These are phyloP conservation scores for Zonitis immaculata DNA, from an alignment of 2,888 invertebrate species.

Conservation along the genomic window DNA sequence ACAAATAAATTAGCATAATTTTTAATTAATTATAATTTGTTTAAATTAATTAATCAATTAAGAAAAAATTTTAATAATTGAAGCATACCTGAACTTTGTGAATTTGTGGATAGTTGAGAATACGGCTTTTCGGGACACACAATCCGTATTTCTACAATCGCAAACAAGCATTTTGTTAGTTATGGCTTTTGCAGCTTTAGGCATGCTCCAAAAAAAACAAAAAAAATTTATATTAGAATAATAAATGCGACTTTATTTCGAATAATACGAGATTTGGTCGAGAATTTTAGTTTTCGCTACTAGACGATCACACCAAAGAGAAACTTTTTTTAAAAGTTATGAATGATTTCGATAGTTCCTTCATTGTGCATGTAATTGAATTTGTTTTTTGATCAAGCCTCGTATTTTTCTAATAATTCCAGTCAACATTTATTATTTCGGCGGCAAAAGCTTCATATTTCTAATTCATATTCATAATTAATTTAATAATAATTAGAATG, in stretches of 20 bases:
- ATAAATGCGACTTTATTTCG: constrained; percentile 11
- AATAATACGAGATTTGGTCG: too few species aligned
- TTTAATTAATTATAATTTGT: neutral
- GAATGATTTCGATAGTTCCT: too few species aligned
- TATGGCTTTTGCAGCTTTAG: constrained; percentile 32
- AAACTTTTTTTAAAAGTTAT: too few species aligned
- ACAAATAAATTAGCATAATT: neutral
- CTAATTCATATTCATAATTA: neutral
- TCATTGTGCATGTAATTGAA: too few species aligned
- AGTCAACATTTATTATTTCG: constrained; percentile 14
- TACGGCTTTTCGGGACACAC: constrained; percentile 72
- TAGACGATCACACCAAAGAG: too few species aligned
- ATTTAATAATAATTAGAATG: constrained; percentile 1
- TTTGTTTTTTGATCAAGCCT: too few species aligned
- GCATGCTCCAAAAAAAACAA: constrained; percentile 32
- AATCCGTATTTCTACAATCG: constrained; percentile 68
- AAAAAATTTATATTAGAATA: too few species aligned
- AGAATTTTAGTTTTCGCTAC: too few species aligned
- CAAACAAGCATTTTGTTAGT: constrained; percentile 48
- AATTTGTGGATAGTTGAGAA: constrained; percentile 69
- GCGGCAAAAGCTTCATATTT: constrained; percentile 16
- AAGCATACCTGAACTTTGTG: constrained; percentile 65
- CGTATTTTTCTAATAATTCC: neutral
- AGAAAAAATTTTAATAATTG: constrained; percentile 9
- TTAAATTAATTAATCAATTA: neutral